Base-by-base conservation (phyloP, 2,113 vertebrate genomes). In the Pelusios castaneus region DNA sequence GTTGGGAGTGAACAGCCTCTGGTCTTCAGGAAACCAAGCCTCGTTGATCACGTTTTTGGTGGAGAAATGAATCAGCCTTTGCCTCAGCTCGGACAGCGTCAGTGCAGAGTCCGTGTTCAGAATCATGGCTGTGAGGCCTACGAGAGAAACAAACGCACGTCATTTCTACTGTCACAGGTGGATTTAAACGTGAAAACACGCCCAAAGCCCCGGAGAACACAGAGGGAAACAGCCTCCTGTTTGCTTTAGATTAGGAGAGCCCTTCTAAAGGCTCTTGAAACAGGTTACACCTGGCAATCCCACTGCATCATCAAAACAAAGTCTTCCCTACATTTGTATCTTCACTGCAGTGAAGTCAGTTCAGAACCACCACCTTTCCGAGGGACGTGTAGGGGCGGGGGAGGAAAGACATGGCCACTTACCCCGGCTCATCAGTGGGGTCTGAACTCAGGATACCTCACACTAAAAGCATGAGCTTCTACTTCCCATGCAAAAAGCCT, bases 61-160 rank as follows among this genome's bases (percentile, higher is more conserved):
- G 63, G 99, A 98, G 8, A 98, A 97, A 87, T 63, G 96, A 85
- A 99, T 96, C 89, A 99, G 97, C 58, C 60, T 95, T 82, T 99
- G 99, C 67, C 99, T 98, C 63, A 99, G 95, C 90, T 99, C 98
- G 0, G 98, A 85, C 2, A 97, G 97, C 2, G 98, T 98, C 56
- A 98, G 93, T 16, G 76, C 96, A 4, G 98, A 98, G 85, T 90
- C 89, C 0, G 97, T 92, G 0, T 98, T 98, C 86, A 99, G 98
- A 89, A 99, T 96, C 97, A 98, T 95, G 5, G 98, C 98, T 2
- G 97, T 93, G 2, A 99, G 96, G 91, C 99, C 99, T 99, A 45
- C 17, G 2, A 8, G 0, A 80, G 55, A 89, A 34, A 24, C 19
- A 12, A 34, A 10, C 10, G 47, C 31, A 34, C 8, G 8, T 7